Percentiles rank a stretch among this genome's conserved stretches.
These are phyloP conservation scores for Drosophila kokeensis DNA, from an alignment of 2,888 invertebrate species.

Conservation along the genomic window DNA sequence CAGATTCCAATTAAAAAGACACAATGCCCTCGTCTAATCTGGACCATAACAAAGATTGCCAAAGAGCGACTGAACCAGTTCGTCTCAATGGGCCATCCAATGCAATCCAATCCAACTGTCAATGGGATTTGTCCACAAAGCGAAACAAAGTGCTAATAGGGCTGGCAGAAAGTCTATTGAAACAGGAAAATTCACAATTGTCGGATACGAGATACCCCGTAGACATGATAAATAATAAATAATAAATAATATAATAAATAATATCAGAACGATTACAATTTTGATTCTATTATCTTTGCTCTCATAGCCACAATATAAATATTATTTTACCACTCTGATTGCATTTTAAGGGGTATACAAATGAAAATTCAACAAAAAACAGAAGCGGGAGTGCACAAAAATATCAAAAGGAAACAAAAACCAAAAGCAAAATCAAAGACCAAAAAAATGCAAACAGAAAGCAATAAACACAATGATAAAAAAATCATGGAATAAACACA, in stretches of 20 bases:
- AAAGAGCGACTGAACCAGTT: conserved; percentile 1
- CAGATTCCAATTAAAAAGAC: conserved; percentile 32
- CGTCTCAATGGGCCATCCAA: neutral
- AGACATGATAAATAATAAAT: neutral
- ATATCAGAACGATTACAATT: neutral
- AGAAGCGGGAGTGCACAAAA: neutral
- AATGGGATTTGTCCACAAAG: conserved; percentile 19
- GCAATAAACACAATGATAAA: neutral
- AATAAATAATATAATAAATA: neutral
- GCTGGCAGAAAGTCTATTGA: neutral
- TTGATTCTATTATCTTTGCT: neutral
- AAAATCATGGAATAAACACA: neutral
- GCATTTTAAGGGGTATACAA: neutral
- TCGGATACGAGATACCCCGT: neutral
- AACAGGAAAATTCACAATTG: neutral
- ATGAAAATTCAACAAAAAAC: neutral
- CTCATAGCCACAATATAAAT: too few relatives aligned
- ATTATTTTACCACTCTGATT: neutral
- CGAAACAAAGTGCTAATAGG: conserved; percentile 9
- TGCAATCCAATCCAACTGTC: conserved; percentile 8
- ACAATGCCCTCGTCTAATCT: conserved; percentile 27
- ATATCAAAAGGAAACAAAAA: neutral
- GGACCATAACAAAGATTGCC: conserved; percentile 14
- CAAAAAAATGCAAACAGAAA: neutral
- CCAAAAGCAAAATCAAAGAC: neutral